Percentiles rank a stretch among this genome's conserved stretches.
Conservation (phyloP, 1,140 invertebrate species). For the Drosophila malerkotliana region DNA sequence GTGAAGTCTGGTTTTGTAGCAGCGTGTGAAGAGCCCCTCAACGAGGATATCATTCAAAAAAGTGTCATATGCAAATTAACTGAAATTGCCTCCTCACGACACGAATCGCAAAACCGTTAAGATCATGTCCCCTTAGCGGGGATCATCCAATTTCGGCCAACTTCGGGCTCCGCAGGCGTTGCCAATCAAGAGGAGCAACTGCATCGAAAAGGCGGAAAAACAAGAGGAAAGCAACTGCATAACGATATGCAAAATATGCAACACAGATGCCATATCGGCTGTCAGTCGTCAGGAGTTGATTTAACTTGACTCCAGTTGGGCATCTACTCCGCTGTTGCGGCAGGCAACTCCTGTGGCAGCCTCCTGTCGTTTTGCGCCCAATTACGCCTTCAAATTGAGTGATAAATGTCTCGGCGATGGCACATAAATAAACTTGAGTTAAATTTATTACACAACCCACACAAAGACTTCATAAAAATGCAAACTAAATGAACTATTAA, state of each 20-base stretch:
- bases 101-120: slow-evolving; percentile 47
- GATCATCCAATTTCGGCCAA: slow-evolving; percentile 57
- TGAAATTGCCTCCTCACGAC: slow-evolving; percentile 46
- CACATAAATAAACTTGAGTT: slow-evolving; percentile 80
- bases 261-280: slow-evolving; percentile 64
- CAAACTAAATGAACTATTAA: slow-evolving; percentile 83
- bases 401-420: slow-evolving; percentile 79
- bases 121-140: slow-evolving; percentile 41
- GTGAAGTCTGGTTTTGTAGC: neutral
- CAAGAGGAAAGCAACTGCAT: slow-evolving; percentile 50
- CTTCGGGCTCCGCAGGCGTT: slow-evolving; percentile 21
- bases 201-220: slow-evolving; percentile 10
- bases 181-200: slow-evolving; percentile 64
- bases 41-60: slow-evolving; percentile 28
- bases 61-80: slow-evolving; percentile 36
- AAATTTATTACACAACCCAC: slow-evolving; percentile 83
- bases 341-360: slow-evolving; percentile 43
- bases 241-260: slow-evolving; percentile 81
- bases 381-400: slow-evolving; percentile 82
- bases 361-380: slow-evolving; percentile 77
- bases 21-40: slow-evolving; percentile 32
- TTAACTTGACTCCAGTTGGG: slow-evolving; percentile 25
- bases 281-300: slow-evolving; percentile 46
- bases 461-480: slow-evolving; percentile 82
- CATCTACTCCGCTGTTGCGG: neutral